Base-by-base conservation (phyloP, 1,140 invertebrate species). In the Bilobella aurantiaca region DNA sequence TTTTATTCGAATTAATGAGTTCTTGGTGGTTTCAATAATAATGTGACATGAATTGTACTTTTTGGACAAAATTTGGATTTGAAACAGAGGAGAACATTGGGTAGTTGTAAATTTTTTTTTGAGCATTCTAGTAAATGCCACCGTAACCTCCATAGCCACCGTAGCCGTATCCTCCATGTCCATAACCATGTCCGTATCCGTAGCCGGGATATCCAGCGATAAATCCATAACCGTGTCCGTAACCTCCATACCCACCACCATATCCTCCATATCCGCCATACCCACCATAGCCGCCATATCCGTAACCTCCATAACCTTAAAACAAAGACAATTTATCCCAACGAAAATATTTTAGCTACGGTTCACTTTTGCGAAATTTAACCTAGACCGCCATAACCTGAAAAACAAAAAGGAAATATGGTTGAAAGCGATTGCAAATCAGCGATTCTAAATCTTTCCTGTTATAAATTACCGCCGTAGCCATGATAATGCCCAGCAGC, bases 211-310 rank as follows among this genome's bases (percentile, higher is more conserved):
- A n/a, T n/a, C n/a, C n/a, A n/a, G n/a, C n/a, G n/a, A n/a, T n/a
- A 42, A 42, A 12, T 12, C 34, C 34, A 42, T 42, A 42, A 42
- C 34, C 34, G 18, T 18, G 8, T 18, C 34, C 34, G 34, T 42
- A 42, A 18, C 34, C 34, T 42, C 34, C 34, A 42, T 42, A 42
- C 8, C 34, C 34, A 12, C 34, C 34, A 53, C 49, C 49, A 42
- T 42, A 42, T 53, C 49, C 49, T 12, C 49, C 49, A 53, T 53
- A 53, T 42, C 37, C 37, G 37, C 37, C 37, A 42, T 42, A 42
- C n/a, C 37, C 37, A n/a, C 37, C 37, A n/a, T 42, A 42, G 25
- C 49, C 49, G 5, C 49, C 49, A 53, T 53, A 53, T 16, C 49
- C 49, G 12, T n/a, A n/a, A n/a, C n/a, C n/a, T n/a, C n/a, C n/a